Evolutionary conservation across 1,140 invertebrate species (phyloP).

Genomic region (Euura saliciscinereae): DNA sequence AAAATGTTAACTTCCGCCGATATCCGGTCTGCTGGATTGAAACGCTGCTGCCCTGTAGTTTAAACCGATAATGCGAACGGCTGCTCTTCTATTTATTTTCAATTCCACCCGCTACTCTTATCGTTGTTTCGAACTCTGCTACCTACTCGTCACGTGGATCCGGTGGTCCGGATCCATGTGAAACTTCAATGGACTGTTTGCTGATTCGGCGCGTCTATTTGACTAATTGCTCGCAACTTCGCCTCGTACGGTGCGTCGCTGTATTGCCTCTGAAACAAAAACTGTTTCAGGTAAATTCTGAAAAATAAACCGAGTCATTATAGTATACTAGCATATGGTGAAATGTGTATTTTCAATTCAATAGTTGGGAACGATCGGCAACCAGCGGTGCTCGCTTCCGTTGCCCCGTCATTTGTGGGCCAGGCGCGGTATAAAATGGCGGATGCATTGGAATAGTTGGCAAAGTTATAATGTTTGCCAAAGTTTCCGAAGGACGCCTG

Average conservation of each 20-base stretch:
- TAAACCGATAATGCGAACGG: conserved; percentile 11
- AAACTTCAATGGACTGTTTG: neutral
- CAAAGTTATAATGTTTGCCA: conserved; percentile 13
- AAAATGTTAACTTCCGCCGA: conserved; percentile 23
- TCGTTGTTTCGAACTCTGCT: neutral
- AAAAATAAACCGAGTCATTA: no score
- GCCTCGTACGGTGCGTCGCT: no score
- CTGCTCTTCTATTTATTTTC: neutral
- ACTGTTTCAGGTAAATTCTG: no score
- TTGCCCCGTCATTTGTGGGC: neutral
- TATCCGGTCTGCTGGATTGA: conserved; percentile 8
- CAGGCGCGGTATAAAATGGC: neutral
- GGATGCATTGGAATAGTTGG: conserved; percentile 11
- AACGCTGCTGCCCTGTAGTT: neutral
- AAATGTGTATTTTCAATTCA: no score
- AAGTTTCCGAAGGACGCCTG: conserved; percentile 10
- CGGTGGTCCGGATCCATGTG: neutral
- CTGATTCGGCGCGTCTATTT: neutral
- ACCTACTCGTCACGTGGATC: neutral
- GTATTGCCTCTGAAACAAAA: no score
- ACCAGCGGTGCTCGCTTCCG: neutral
- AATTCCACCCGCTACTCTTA: neutral
- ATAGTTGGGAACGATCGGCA: neutral
- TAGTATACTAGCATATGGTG: no score
- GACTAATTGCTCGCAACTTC: no score